Conservation (phyloP, 30 jellyfish, hydroid and myxozoan species). For the Turritopsis rubra region DNA sequence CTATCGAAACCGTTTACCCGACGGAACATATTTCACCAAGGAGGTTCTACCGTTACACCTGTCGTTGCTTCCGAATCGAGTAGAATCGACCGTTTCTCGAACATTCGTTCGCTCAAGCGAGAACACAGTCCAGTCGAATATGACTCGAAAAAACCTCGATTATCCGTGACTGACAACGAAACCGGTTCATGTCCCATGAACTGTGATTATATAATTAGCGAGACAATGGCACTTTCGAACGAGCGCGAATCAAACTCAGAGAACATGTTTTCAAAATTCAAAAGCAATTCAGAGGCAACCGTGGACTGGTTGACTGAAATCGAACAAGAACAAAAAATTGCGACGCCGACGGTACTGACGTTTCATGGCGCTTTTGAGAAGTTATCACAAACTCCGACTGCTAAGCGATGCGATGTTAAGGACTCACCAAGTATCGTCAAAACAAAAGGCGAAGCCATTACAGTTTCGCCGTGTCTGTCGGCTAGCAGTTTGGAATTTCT, state of each 20-base stretch:
- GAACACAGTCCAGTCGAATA: neutral
- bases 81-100: neutral
- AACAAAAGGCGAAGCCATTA: conserved; percentile 23
- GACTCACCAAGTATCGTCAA: conserved; percentile 31
- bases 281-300: conserved; percentile 24
- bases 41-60: neutral
- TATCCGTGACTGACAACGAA: conserved; percentile 10
- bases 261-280: neutral
- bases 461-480: conserved; percentile 65
- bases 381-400: neutral
- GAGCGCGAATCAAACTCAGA: neutral
- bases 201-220: no score
- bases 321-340: conserved; percentile 14
- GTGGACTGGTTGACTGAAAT: conserved; percentile 33
- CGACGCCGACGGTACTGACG: conserved; percentile 18
- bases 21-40: neutral
- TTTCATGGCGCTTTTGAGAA: conserved; percentile 27
- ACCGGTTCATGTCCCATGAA: no score
- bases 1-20: neutral
- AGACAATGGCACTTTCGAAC: no score
- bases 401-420: neutral
- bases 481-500: conserved; percentile 72
- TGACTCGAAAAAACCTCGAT: conserved; percentile 19
- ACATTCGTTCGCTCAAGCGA: neutral
- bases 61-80: neutral